Evolutionary conservation across 2,797 vertebrate genomes (phyloP).

Genomic region (Falco columbarius): DNA sequence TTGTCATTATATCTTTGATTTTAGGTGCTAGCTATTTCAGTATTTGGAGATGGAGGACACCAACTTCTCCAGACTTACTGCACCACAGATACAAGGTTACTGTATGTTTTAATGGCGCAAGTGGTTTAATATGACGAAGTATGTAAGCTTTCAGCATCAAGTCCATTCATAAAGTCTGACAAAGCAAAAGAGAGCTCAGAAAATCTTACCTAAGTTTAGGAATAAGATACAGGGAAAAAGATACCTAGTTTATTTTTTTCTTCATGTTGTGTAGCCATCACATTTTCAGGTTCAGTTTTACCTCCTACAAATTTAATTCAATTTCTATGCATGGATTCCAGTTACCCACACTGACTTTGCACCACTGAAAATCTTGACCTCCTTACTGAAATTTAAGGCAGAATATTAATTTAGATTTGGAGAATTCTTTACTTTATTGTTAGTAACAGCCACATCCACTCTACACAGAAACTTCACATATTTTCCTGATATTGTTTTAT

Average conservation of each 20-base stretch:
- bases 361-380: neutral
- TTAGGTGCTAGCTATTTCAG: neutral
- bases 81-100: neutral
- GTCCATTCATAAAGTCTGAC: neutral
- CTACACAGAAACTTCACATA: neutral
- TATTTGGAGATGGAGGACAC: neutral
- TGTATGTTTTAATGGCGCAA: neutral
- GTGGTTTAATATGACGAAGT: neutral
- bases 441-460: neutral
- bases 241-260: neutral
- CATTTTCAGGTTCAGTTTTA: neutral
- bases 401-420: neutral
- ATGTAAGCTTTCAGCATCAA: neutral
- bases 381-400: neutral
- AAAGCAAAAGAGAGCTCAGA: neutral
- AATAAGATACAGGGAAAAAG: neutral
- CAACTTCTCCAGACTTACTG: neutral
- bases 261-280: neutral
- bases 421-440: neutral
- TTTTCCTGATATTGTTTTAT: neutral
- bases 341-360: neutral
- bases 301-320: neutral
- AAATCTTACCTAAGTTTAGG: neutral
- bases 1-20: neutral
- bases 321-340: neutral